Evolutionary conservation across 2,888 invertebrate genomes (phyloP), one percentile per base, ranked within the genome.

Genomic region (Napeogenes inachia): DNA sequence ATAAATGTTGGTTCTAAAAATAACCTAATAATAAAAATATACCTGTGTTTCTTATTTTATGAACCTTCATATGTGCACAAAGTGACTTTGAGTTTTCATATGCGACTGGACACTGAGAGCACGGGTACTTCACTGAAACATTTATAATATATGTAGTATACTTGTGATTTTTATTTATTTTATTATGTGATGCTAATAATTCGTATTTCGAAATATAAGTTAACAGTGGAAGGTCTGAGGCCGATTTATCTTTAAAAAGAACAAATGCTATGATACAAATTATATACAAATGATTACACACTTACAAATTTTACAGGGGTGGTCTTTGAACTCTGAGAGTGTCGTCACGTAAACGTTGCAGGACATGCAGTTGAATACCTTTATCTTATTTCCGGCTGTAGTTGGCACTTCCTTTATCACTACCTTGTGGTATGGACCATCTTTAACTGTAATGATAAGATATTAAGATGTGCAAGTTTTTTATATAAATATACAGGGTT

Each of bases 21-120:
- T 21, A 21, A 21, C 21, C 21, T 21, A 21, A 21, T 21, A 21
- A 21, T 21, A 21, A 21, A 21, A 21, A 21, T 21, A 35, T 75
- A 84, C 84, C 80, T 72, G 72, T 30, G 4, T 21, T 45, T 71
- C 74, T 81, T 8, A 64, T 66, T 73, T 92, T 91, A 74, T 93
- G 93, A 1, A 88, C 84, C 73, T 92, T 92, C 88, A 92, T 91
- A 70, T 94, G 94, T 0, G 91, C 85, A 65, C 92, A 92, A 54
- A 94, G 75, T 0, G 92, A 93, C 71, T 92, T 92, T 0, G 91
- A 79, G 63, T 85, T 91, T 57, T 87, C 88, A 72, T 92, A 92
- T 2, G 80, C 77, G 30, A 87, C 86, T 13, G 87, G 81, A 73
- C 92, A 92, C 13, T 88, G 84, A 0, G 82, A 76, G 68, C 92